phyloP scores from a whole-genome alignment of 2,888 invertebrate genomes.

The Helobdella robusta region DNA sequence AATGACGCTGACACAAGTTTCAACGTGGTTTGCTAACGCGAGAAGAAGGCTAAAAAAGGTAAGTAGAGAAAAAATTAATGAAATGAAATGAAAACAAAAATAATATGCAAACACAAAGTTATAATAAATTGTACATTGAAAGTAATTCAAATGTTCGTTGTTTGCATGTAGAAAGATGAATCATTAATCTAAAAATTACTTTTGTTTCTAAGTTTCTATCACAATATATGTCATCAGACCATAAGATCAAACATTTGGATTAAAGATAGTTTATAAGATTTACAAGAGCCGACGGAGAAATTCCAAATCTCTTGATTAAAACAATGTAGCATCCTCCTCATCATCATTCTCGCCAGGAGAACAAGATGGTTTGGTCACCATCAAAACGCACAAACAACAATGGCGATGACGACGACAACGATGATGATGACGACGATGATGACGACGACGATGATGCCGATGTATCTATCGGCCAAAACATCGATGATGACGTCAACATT shows the following conservation, averaged over 20 bases:
- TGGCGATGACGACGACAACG: not conserved
- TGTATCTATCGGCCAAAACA: not conserved
- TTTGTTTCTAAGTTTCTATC: too few species aligned
- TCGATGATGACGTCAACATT: not conserved
- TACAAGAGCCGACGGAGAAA: too few species aligned
- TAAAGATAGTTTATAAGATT: too few species aligned
- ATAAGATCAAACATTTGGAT: too few species aligned
- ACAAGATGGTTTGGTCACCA: constrained; percentile 24
- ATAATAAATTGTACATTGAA: not conserved
- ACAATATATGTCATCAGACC: too few species aligned
- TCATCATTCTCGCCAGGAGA: constrained; percentile 19
- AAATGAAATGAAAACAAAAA: not conserved
- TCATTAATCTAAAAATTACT: not conserved
- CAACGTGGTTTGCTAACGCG: constrained; percentile 26
- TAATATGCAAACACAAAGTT: not conserved
- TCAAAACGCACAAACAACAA: constrained; percentile 14
- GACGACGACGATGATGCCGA: constrained; percentile 8
- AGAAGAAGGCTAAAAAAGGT: constrained; percentile 24
- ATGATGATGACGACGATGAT: constrained; percentile 7
- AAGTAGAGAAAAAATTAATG: not conserved
- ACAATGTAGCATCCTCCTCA: too few species aligned
- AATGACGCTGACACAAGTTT: constrained; percentile 23
- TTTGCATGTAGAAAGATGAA: not conserved
- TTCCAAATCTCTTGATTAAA: too few species aligned
- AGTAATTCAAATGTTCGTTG: not conserved